Conservation (phyloP, 2,888 invertebrate species). For the Parnassius orleans region DNA sequence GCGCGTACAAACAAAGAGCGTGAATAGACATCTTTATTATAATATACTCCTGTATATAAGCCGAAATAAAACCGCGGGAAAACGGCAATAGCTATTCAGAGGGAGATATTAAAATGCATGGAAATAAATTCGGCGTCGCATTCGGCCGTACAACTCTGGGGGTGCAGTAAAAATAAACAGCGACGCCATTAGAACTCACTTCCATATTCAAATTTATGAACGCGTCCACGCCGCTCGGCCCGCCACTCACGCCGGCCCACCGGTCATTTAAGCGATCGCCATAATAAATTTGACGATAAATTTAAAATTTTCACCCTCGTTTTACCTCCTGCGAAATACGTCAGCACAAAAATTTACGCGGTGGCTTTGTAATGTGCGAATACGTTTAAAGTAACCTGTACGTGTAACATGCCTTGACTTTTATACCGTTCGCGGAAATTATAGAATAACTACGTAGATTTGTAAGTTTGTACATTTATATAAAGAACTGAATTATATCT, state of each 20-base stretch:
- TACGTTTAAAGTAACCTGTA: conserved; percentile 16
- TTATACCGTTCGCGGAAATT: too few species aligned
- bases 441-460: too few species aligned
- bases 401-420: background rate
- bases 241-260: conserved; percentile 48
- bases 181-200: conserved; percentile 81
- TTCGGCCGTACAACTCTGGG: conserved; percentile 79
- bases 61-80: conserved; percentile 76
- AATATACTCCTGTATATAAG: conserved; percentile 55
- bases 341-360: conserved; percentile 26
- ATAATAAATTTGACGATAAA: conserved; percentile 68
- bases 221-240: conserved; percentile 58
- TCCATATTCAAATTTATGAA: conserved; percentile 82
- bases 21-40: conserved; percentile 37
- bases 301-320: conserved; percentile 69
- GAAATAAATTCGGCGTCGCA: conserved; percentile 82
- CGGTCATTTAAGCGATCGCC: conserved; percentile 59
- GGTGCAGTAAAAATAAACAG: conserved; percentile 83
- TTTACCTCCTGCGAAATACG: conserved; percentile 40
- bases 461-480: too few species aligned
- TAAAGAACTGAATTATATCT: background rate
- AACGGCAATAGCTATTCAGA: conserved; percentile 80
- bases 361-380: conserved; percentile 28
- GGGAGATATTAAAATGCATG: conserved; percentile 82
- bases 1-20: conserved; percentile 63